Base-by-base conservation (phyloP, 2,888 invertebrate species). In the Agonopterix heracliana region DNA sequence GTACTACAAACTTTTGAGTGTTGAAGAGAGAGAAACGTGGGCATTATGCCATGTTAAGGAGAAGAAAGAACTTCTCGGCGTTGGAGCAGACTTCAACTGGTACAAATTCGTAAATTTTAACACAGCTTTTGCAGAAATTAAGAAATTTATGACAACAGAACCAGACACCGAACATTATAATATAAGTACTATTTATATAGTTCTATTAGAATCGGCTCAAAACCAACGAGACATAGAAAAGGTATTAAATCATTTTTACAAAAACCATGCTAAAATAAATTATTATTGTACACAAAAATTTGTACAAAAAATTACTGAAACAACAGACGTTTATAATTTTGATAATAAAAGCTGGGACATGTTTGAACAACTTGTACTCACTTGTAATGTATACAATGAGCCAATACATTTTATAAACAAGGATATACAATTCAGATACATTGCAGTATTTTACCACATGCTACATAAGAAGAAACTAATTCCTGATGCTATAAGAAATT, bases 181-280 rank as follows among this genome's bases (percentile, higher is more conserved):
- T 46, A 64, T 79, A 41, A 50, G 53, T n/a, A 56, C 68, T 3
- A 64, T 81, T 48, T 12, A 76, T 2, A 49, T 62, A 3, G 47
- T 67, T 46, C 61, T 81, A 41, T 52, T 73, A 7, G 53, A 70
- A 34, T 60, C 70, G 2, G 68, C 69, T 9, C 68, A 63, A 58
- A 73, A 54, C 44, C 62, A 74, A 46, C 46, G 54, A 2, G 69
- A 81, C 2, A 47, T 79, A 12, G 60, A 61, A 50, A 62, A 49
- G 14, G 50, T 81, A 5, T 59, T 81, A 3, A 60, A 59, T n/a
- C 71, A 81, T 59, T 82, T 68, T 55, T 68, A 69, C 49, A 63
- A 73, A 0, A 70, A 74, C 49, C 78, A 79, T 60, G 56, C 66
- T 0, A 81, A 81, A 55, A 81, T 79, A 60, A 53, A 34, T 26